Evolutionary conservation across 2,888 invertebrate genomes (phyloP).

Genomic region (Limnephilus marmoratus): DNA sequence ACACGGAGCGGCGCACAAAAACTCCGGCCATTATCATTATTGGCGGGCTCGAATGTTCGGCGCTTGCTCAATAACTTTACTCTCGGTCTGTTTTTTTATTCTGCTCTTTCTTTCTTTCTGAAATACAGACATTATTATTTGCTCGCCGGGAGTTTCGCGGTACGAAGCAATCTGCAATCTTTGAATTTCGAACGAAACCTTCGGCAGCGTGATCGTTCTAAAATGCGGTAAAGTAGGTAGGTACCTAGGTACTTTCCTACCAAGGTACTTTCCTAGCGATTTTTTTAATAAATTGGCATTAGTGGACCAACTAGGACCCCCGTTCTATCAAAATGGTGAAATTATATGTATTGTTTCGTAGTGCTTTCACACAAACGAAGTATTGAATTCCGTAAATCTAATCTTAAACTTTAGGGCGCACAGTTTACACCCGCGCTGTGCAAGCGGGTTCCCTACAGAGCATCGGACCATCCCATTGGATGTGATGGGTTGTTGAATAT

Average conservation of each 20-base stretch:
- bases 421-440: too few species aligned
- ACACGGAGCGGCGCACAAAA: constrained; percentile 48
- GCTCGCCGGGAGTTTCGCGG: constrained; percentile 10
- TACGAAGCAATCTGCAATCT: background rate
- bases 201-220: background rate
- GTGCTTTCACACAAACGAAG: too few species aligned
- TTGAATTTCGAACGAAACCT: background rate
- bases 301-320: background rate
- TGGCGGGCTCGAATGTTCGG: constrained; percentile 59
- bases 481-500: background rate
- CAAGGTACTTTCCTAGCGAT: too few species aligned
- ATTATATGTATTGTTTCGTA: too few species aligned
- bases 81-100: background rate
- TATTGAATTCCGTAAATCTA: too few species aligned
- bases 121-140: constrained; percentile 27
- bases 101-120: constrained; percentile 32
- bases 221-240: too few species aligned
- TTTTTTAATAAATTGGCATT: background rate
- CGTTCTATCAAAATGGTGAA: background rate
- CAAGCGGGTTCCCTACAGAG: too few species aligned
- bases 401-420: too few species aligned
- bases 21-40: constrained; percentile 63
- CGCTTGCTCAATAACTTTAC: constrained; percentile 29
- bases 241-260: too few species aligned
- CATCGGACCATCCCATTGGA: too few species aligned